Evolutionary conservation across 1,140 invertebrate genomes (phyloP), one percentile per base, ranked within the genome.

Genomic region (Aricia agestis): DNA sequence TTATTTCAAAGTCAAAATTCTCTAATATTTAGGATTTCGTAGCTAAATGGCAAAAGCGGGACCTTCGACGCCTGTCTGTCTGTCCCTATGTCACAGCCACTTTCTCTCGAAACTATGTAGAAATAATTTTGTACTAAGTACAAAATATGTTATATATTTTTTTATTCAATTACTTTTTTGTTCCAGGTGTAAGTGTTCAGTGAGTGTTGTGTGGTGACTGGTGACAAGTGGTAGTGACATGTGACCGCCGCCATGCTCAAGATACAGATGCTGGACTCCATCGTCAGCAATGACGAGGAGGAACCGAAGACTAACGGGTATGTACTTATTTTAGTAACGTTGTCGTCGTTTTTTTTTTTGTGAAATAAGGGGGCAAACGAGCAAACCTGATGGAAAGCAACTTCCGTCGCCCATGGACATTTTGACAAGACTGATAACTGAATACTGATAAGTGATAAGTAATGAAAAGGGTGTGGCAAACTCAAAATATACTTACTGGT

Each of bases 201-300:
- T 52, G 45, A 15, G 45, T 52, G 45, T 2, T 52, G 45, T 1
- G 45, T 52, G 45, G 45, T 52, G 45, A 52, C 45, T 52, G 45
- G 45, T 52, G 45, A 4, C 45, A 36, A 36, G 36, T 36, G 36
- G 36, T 70, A 72, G 68, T 70, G 67, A 69, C 87, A 89, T 91
- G 88, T 91, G 82, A 90, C 77, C 71, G 72, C 77, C 71, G 88
- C 70, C 80, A 91, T 91, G 89, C 80, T 91, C 80, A 91, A 91
- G 82, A 91, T 91, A 87, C 89, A 91, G 79, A 91, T 91, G 89
- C 84, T 91, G 83, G 89, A 91, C 68, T 91, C 89, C 59, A 89
- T 91, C 78, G 87, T 89, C 77, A 90, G 85, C 71, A 91, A 91
- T 82, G 89, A 91, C 32, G 87, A 91, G 71, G 89, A 91, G 71